Conservation (phyloP, 2,113 vertebrate genomes). For the Zapornia atra region DNA sequence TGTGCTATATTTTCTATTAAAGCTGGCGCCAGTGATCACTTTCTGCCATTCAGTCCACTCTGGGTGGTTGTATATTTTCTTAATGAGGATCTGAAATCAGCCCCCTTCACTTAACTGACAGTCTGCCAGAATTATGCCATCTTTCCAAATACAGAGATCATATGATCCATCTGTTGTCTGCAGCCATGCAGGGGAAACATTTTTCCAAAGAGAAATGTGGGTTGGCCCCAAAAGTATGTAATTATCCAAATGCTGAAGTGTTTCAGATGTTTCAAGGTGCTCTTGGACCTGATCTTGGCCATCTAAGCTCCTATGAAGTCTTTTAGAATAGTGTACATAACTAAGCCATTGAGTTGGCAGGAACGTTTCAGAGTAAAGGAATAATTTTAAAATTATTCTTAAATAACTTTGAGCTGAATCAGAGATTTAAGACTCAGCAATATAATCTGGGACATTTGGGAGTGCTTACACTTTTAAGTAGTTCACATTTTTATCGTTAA, state of each 20-base stretch:
- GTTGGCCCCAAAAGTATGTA: constrained; percentile 39
- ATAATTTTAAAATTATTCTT: neutral
- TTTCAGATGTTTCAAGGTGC: constrained; percentile 70
- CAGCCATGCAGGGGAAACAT: constrained; percentile 1
- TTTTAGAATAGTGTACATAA: constrained; percentile 34
- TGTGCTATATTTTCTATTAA: constrained; percentile 28
- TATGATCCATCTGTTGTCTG: constrained; percentile 70
- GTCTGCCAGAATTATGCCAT: constrained; percentile 69
- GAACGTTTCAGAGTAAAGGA: neutral
- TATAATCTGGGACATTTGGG: neutral
- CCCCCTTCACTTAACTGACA: constrained; percentile 41
- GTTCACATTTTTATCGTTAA: neutral
- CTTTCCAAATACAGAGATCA: constrained; percentile 60
- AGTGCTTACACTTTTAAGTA: neutral
- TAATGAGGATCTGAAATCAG: constrained; percentile 66
- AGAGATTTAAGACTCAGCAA: neutral
- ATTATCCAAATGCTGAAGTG: constrained; percentile 64
- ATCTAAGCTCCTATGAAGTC: constrained; percentile 11
- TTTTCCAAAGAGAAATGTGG: constrained; percentile 62
- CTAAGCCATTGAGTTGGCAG: constrained; percentile 16
- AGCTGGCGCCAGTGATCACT: constrained; percentile 44
- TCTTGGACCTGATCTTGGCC: constrained; percentile 43
- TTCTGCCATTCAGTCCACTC: constrained; percentile 45
- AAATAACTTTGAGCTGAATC: neutral
- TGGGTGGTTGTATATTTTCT: constrained; percentile 36